These are phyloP conservation scores for Phoeniculus purpureus DNA, from an alignment of 2,797 vertebrate genomes.

Conservation along the genomic window DNA sequence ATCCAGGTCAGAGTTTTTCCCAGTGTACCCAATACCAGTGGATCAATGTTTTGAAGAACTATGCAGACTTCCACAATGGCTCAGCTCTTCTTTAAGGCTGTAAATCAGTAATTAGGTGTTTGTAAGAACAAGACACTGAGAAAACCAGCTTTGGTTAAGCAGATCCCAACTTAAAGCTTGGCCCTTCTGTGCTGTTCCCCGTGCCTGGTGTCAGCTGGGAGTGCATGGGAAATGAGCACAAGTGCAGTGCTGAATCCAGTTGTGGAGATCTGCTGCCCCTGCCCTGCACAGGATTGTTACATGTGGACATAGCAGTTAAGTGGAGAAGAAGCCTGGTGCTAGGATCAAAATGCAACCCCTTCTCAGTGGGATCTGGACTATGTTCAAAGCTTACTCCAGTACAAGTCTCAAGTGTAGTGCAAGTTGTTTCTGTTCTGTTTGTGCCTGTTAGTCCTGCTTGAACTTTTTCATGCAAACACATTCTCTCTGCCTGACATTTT, in stretches of 20 bases:
- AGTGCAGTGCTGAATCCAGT: not conserved
- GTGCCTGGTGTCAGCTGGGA: not conserved
- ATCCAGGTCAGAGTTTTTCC: too few species aligned
- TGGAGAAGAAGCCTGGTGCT: not conserved
- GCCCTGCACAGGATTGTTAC: not conserved
- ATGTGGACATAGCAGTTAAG: not conserved
- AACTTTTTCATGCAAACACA: fast-evolving
- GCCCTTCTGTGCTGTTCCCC: too few species aligned
- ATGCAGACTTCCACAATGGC: not conserved
- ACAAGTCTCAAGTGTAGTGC: not conserved
- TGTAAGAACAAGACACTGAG: fast-evolving
- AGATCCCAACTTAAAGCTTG: not conserved
- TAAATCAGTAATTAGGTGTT: not conserved
- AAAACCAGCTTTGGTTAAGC: not conserved
- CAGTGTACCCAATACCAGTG: too few species aligned
- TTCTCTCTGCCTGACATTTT: not conserved
- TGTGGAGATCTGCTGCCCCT: not conserved
- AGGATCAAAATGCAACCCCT: not conserved
- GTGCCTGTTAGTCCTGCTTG: not conserved
- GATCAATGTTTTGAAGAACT: too few species aligned
- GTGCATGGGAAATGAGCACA: not conserved
- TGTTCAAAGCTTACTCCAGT: not conserved
- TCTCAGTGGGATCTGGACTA: not conserved
- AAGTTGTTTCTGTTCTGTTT: not conserved
- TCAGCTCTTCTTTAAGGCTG: not conserved